Percentiles rank a stretch among this genome's conserved stretches.
Conservation (phyloP, 2,888 invertebrate species). For the Drepanosiphum platanoidis region DNA sequence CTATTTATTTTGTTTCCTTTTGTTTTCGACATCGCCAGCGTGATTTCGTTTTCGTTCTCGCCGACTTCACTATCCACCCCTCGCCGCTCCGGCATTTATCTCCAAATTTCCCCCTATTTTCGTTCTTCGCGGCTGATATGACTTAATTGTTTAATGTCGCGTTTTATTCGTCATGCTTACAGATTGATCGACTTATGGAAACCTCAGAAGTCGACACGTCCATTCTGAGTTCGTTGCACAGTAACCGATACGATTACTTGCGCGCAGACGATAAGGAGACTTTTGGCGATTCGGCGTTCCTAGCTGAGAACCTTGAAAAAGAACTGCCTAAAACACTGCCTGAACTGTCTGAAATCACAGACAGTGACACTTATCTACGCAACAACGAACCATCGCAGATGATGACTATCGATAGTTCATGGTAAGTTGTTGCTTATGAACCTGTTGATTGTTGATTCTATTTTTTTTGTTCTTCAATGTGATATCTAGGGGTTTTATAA, state of each 20-base stretch:
- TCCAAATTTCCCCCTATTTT: not conserved
- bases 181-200: constrained; percentile 57
- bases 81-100: too few species aligned
- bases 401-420: constrained; percentile 69
- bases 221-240: constrained; percentile 51
- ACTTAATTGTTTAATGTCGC: not conserved
- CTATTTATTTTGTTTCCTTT: not conserved
- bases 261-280: constrained; percentile 46
- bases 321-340: constrained; percentile 53
- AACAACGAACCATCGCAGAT: constrained; percentile 45
- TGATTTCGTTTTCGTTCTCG: not conserved
- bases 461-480: too few species aligned
- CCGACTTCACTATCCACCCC: too few species aligned
- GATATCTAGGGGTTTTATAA: too few species aligned
- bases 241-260: constrained; percentile 55
- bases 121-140: not conserved
- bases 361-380: constrained; percentile 18
- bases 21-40: not conserved
- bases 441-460: constrained; percentile 1
- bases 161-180: not conserved
- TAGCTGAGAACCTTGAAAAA: constrained; percentile 40
- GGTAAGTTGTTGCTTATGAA: constrained; percentile 65
- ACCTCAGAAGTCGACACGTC: constrained; percentile 55
- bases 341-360: constrained; percentile 46
- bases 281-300: constrained; percentile 28